Conservation (phyloP, 2,797 vertebrate genomes). For the Enteromius trimaculatus region DNA sequence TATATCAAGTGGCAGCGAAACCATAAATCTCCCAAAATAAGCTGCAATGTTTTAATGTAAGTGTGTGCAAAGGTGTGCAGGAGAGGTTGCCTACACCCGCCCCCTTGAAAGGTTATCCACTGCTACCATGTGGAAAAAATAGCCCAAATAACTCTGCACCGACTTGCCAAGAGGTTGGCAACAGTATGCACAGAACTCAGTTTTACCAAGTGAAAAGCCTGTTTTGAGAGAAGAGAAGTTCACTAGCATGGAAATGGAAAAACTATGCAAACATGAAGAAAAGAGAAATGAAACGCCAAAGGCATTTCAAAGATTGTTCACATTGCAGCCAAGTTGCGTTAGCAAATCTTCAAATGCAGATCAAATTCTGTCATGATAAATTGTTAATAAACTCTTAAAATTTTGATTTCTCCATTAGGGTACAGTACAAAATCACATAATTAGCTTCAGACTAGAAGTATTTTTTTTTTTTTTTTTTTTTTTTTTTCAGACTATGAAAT, state of each 20-base stretch:
- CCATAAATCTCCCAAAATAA: constrained; percentile 19
- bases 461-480: not conserved
- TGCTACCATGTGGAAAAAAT: not conserved
- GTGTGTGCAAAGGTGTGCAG: constrained; percentile 30
- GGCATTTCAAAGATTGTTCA: not conserved
- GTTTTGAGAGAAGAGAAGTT: not conserved
- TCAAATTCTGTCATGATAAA: not conserved
- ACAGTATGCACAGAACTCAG: constrained; percentile 1
- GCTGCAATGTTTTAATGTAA: constrained; percentile 11
- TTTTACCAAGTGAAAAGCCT: not conserved
- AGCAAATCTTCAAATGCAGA: constrained; percentile 13
- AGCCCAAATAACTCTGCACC: not conserved
- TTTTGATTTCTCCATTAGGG: not conserved
- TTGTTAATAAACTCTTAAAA: not conserved
- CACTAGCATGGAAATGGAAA: not conserved
- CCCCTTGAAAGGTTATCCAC: not conserved
- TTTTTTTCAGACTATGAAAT: not conserved
- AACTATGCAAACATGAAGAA: not conserved
- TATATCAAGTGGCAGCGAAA: constrained; percentile 17
- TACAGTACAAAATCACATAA: not conserved
- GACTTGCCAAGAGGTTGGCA: constrained; percentile 19
- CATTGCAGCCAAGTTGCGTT: not conserved
- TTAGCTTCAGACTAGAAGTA: not conserved
- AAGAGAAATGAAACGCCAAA: not conserved
- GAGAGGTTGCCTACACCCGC: constrained; percentile 16